A percentile compares a stretch with the other conserved stretches of the same genome.
phyloP scores from a whole-genome alignment of 2,113 vertebrate genomes.

The Lichenostomus cassidix region DNA sequence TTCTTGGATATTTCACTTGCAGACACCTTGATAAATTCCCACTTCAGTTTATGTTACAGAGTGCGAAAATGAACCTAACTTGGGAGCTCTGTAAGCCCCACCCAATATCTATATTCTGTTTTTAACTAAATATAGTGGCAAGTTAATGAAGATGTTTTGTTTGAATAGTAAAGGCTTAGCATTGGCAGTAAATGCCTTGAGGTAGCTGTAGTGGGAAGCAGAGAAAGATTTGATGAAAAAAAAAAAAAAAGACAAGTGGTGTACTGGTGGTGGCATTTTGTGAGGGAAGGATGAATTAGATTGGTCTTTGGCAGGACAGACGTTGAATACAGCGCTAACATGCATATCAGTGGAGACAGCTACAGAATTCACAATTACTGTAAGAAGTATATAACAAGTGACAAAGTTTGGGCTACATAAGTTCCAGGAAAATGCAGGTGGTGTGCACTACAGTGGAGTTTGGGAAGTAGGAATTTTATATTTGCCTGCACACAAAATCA shows the following conservation, averaged over 20 bases:
- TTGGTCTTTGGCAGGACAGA: background rate
- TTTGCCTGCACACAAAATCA: background rate
- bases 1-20: background rate
- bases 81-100: background rate
- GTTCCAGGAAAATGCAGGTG: background rate
- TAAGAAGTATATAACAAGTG: background rate
- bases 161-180: background rate
- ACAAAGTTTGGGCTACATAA: background rate
- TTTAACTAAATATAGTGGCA: background rate
- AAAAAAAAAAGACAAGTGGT: background rate
- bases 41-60: background rate
- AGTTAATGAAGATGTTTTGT: background rate
- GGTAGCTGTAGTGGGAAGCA: background rate
- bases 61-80: background rate
- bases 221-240: background rate
- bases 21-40: background rate
- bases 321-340: background rate
- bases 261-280: background rate
- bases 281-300: background rate
- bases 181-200: background rate
- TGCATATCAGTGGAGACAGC: background rate
- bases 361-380: background rate
- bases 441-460: background rate
- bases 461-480: background rate
- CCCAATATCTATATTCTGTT: background rate